Evolutionary conservation across 2,797 vertebrate species (phyloP).

Genomic region (Tokudaia tokunoshimensis): DNA sequence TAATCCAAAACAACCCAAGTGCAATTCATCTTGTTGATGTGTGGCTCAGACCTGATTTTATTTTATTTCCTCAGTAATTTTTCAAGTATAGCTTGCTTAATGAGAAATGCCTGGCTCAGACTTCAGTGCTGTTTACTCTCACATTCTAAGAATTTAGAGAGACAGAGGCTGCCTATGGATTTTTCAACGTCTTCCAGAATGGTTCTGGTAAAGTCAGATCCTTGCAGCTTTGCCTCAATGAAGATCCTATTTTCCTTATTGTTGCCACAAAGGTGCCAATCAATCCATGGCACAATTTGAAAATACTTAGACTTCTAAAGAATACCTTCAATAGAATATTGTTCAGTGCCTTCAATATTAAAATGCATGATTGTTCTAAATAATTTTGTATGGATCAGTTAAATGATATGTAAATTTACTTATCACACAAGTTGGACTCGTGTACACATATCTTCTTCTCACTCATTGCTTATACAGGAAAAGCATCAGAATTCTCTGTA

Average conservation of each 20-base stretch:
- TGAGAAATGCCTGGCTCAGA: neutral
- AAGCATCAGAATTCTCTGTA: neutral
- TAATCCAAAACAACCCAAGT: neutral
- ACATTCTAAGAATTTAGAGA: neutral
- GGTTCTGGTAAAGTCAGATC: conserved; percentile 19
- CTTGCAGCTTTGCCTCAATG: neutral
- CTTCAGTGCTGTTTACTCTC: neutral
- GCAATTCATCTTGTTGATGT: conserved; percentile 14
- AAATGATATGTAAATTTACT: neutral
- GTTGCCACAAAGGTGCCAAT: neutral
- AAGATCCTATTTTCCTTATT: neutral
- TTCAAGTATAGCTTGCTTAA: conserved; percentile 13
- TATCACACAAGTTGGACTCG: neutral
- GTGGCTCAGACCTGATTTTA: neutral
- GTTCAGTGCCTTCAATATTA: neutral
- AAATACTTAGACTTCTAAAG: neutral
- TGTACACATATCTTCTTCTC: neutral
- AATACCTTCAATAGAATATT: neutral
- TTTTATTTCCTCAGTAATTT: conserved; percentile 36
- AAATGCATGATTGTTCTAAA: neutral
- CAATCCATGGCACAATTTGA: neutral
- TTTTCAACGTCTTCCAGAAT: conserved; percentile 24
- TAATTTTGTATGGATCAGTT: neutral
- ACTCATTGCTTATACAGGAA: neutral
- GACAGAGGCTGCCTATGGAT: neutral